Percentiles rank a stretch among this genome's conserved stretches.
phyloP scores from a whole-genome alignment of 2,888 invertebrate genomes.

The Andrena flavipes region DNA sequence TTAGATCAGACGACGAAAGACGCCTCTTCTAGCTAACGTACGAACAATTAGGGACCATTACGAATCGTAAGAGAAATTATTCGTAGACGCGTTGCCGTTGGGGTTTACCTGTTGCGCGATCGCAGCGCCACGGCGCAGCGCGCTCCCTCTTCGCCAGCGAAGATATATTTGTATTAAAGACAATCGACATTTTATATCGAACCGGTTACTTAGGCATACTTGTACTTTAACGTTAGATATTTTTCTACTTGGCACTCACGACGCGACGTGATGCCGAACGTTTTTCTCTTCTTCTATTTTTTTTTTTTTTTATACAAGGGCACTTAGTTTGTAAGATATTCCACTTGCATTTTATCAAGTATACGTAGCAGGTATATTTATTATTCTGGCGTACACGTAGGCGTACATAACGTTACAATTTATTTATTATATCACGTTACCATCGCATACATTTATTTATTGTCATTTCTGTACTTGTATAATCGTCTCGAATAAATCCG shows the following conservation, averaged over 20 bases:
- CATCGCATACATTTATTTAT: constrained; percentile 82
- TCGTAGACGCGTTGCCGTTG: constrained; percentile 29
- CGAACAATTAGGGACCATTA: constrained; percentile 53
- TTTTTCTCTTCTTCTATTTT: constrained; percentile 16
- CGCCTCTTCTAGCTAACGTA: constrained; percentile 16
- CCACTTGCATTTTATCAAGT: constrained; percentile 71
- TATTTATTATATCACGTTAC: constrained; percentile 83
- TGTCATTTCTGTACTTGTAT: constrained; percentile 79
- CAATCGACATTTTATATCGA: constrained; percentile 51
- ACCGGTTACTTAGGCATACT: constrained; percentile 50
- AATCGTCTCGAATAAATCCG: constrained; percentile 79
- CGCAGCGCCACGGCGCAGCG: neutral
- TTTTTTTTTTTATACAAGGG: constrained; percentile 36
- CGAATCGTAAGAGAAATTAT: constrained; percentile 24
- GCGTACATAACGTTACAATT: constrained; percentile 70
- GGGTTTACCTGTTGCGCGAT: constrained; percentile 22
- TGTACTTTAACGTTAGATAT: constrained; percentile 67
- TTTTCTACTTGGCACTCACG: constrained; percentile 67
- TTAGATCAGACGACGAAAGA: constrained; percentile 6
- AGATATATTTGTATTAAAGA: constrained; percentile 37
- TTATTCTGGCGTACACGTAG: constrained; percentile 78
- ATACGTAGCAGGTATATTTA: constrained; percentile 76
- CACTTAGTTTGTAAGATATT: constrained; percentile 51
- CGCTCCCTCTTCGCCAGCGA: constrained; percentile 25
- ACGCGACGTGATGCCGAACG: constrained; percentile 53